These are phyloP conservation scores for Heliothis subflexa DNA, from an alignment of 1,140 invertebrate genomes.

Conservation along the genomic window DNA sequence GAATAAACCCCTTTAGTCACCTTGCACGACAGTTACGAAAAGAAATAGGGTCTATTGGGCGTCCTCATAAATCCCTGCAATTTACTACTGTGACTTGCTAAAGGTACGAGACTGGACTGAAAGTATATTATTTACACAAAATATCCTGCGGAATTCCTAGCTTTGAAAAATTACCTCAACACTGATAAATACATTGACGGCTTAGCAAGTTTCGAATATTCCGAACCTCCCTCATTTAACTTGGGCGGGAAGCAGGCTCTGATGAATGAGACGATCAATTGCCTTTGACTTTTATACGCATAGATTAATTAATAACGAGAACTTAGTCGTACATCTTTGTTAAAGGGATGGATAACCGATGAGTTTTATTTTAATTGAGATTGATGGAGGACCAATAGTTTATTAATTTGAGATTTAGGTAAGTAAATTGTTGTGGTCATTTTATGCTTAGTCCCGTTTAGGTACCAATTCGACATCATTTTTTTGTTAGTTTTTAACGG, in stretches of 20 bases:
- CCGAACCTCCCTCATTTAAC: conserved; percentile 1
- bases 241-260: not conserved
- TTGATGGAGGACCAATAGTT: not conserved
- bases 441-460: too few relatives aligned
- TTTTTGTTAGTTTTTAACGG: too few relatives aligned
- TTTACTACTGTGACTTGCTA: not conserved
- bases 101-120: not conserved
- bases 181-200: conserved; percentile 28
- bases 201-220: conserved; percentile 22
- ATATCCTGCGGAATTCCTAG: not conserved
- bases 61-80: conserved; percentile 19
- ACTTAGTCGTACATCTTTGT: conserved; percentile 30
- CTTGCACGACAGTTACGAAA: not conserved
- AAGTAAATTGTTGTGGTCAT: too few relatives aligned
- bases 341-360: conserved; percentile 7
- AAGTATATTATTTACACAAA: not conserved
- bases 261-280: conserved; percentile 34
- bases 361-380: conserved; percentile 19
- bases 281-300: conserved; percentile 37
- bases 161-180: conserved; percentile 2
- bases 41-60: not conserved
- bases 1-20: not conserved
- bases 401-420: not conserved
- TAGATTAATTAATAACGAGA: conserved; percentile 39
- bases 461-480: too few relatives aligned